Percentiles rank a stretch among this genome's conserved stretches.
phyloP scores from a whole-genome alignment of 2,797 vertebrate genomes.

The Apodemus agrarius region DNA sequence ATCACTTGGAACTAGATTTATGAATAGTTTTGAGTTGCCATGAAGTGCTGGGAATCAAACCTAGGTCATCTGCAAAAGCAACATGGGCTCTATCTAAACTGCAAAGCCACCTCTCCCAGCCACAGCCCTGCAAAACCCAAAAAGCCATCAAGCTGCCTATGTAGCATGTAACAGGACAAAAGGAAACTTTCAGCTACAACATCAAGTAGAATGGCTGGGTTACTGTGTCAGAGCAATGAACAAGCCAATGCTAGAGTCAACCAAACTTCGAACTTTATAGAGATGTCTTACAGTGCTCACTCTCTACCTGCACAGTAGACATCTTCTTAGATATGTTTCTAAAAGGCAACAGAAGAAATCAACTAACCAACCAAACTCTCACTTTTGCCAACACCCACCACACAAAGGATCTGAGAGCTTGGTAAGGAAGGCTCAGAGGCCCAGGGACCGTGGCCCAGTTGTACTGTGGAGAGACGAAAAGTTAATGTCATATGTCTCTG shows the following conservation, averaged over 20 bases:
- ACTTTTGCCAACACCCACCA: not conserved
- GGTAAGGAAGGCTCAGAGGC: not conserved
- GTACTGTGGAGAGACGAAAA: not conserved
- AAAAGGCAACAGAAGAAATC: not conserved
- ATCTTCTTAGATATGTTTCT: not conserved
- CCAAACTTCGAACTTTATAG: not conserved
- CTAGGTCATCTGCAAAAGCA: not conserved
- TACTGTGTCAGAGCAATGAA: not conserved
- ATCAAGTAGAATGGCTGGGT: too few species aligned
- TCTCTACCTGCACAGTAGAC: not conserved
- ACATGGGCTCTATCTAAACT: not conserved
- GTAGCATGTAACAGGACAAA: not conserved
- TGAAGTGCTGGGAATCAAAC: not conserved
- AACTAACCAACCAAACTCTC: not conserved
- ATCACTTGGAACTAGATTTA: not conserved
- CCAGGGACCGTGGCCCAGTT: not conserved
- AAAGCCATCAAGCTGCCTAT: not conserved
- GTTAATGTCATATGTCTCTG: not conserved
- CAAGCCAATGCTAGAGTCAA: too few species aligned
- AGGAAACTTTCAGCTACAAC: not conserved
- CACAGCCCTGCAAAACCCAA: not conserved
- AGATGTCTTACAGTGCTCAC: not conserved
- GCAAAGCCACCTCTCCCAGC: too few species aligned
- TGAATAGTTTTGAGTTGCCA: not conserved
- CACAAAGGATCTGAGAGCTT: not conserved